Evolutionary conservation across 2,113 vertebrate genomes (phyloP), one percentile per base, ranked within the genome.

Genomic region (Thunnus thynnus): DNA sequence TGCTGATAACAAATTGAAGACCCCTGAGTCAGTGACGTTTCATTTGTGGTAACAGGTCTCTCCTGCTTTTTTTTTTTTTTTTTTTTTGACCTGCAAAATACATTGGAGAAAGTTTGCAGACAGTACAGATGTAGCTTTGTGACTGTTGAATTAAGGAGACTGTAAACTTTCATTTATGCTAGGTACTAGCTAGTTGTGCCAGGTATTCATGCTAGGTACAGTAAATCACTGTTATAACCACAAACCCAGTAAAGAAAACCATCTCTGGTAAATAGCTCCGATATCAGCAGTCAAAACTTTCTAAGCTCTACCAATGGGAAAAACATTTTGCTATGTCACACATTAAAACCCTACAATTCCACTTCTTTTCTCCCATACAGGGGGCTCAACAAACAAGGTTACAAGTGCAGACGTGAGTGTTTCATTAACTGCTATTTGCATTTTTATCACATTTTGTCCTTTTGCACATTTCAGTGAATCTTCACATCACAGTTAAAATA

Each of bases 351-450:
- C 6, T 83, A 66, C 22, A 36, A 74, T 56, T 18, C 10, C 3
- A 11, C 60, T 52, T 4, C 16, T 60, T 87, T 74, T 79, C 16
- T 85, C 87, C 86, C 90, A 64, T 55, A 54, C 83, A 99, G 97
- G 97, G 97, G 98, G 2, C 96, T 99, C 86, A 99, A 99, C 94
- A 98, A 99, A 84, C 98, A 98, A 91, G 98, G 98, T 58, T 99
- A 99, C 94, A 99, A 98, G 92, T 99, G 98, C 92, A 97, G 96
- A 84, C 97, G 98, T 99, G 91, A 98, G 98, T 97, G 60, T 76
- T 56, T 82, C 12, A 54, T 27, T 47, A 8, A 52, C 32, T 48
- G 20, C 2, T 52, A 1, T 56, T 13, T 8, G 13, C 13, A 27
- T 62, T 72, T 70, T 48, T 3, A 30, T 55, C 36, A 12, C 4